Base-by-base conservation (phyloP, 2,888 invertebrate species). In the Tipula confusa region DNA sequence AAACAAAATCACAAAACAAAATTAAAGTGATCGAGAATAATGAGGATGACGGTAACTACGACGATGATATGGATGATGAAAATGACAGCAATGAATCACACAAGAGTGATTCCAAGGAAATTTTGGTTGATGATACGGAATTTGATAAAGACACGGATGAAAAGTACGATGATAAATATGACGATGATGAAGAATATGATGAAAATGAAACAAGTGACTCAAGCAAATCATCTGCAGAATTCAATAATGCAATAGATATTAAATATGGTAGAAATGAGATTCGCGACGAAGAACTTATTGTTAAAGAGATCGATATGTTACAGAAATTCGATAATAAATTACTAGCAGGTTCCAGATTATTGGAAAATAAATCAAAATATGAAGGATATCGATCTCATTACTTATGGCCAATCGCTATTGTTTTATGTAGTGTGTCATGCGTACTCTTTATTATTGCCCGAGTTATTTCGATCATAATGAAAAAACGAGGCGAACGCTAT, bases 321-420 rank as follows among this genome's bases (percentile, higher is more conserved):
- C 86, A 88, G 84, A 28, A 48, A 29, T 29, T 48, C 29, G 80
- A 80, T 15, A 80, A 80, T 29, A 80, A 80, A 29, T 5, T 80
- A 15, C n/a, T 29, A 80, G 64, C 84, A 11, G 83, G 83, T 28
- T 82, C 88, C 86, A 87, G 88, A 80, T 84, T 85, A 38, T 87
- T 87, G n/a, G 84, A 86, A n/a, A 85, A 29, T 80, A 24, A 24
- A 6, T 9, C 64, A 24, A 18, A 24, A 3, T 24, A 18, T 18
- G 80, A 80, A 7, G 15, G 15, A 29, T 80, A 80, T n/a, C 80
- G 80, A 5, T 29, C 80, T 5, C 80, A 31, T 83, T 92, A 92
- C 87, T 86, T 93, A 85, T 91, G 92, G 90, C 92, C 92, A 64
- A 90, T 92, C 31, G 88, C 92, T 64, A 91, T 93, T 85, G 91